Evolutionary conservation across 2,888 invertebrate species (phyloP).

Genomic region (Melanophora roralis): DNA sequence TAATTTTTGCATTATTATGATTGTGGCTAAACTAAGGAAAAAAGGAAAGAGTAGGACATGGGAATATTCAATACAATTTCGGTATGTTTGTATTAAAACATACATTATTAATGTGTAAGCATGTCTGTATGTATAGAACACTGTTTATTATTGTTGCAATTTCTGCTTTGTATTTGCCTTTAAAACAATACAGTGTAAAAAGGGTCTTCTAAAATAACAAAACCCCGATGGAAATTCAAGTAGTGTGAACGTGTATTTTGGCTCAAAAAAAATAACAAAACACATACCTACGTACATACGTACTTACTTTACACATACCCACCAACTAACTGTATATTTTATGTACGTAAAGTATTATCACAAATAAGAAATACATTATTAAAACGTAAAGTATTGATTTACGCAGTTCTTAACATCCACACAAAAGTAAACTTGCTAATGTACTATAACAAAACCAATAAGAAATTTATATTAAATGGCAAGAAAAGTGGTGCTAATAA

Average conservation of each 20-base stretch:
- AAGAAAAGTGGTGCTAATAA: constrained; percentile 11
- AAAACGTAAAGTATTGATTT: constrained; percentile 37
- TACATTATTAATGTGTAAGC: constrained; percentile 35
- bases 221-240: constrained; percentile 41
- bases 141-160: constrained; percentile 45
- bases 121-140: no score
- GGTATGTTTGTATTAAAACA: neutral
- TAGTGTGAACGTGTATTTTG: constrained; percentile 18
- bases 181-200: neutral
- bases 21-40: neutral
- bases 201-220: constrained; percentile 31
- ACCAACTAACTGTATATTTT: neutral
- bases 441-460: neutral
- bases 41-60: neutral
- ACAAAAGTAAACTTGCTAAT: constrained; percentile 32
- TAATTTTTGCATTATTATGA: constrained; percentile 15
- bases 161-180: neutral
- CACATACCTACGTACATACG: no score
- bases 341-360: constrained; percentile 20
- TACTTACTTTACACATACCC: neutral
- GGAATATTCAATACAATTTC: no score
- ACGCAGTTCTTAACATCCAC: constrained; percentile 16
- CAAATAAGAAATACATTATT: constrained; percentile 30
- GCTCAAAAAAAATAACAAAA: neutral
- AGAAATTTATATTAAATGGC: neutral